Evolutionary conservation across 2,888 invertebrate genomes (phyloP), one percentile per base, ranked within the genome.

Genomic region (Boloria selene): DNA sequence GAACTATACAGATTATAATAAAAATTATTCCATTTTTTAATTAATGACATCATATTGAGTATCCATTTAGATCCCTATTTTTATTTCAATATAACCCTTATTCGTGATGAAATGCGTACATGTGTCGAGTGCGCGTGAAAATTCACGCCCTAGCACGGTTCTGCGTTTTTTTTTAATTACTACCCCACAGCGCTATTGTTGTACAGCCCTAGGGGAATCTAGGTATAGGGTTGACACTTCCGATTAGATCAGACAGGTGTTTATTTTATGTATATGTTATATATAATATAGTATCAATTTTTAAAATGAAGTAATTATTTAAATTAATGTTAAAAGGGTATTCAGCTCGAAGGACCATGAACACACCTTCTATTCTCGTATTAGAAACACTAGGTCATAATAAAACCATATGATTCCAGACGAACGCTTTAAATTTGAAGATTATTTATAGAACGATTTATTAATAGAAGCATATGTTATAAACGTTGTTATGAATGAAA

Each of bases 101-200:
- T 62, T 59, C 61, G 65, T 44, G 59, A 62, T 69, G 64, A 64
- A 67, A 61, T 61, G 61, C 67, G 63, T 55, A 66, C 68, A 70
- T 68, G 72, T 69, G 81, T 83, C 80, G 84, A 84, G 77, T 74
- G 79, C 84, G 90, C 90, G 90, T 89, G 90, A 90, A 90, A 84
- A 81, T 88, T 90, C 88, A 87, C 90, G 84, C 90, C 88, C 82
- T 75, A 77, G 73, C 77, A 73, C 73, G 74, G 77, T 80, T 82
- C 81, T 82, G 80, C 83, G 83, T 86, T 88, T 88, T 86, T 90
- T 87, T 90, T 87, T 89, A 90, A 90, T 90, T 88, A 90, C 87
- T 79, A 82, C 88, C 88, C 88, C 82, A 83, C 81, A 78, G 87
- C 77, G 85, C 87, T 82, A 88, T 90, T 90, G 90, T 90, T 79